Base-by-base conservation (phyloP, 2,113 vertebrate genomes). In the Speoplatyrhinus poulsoni region DNA sequence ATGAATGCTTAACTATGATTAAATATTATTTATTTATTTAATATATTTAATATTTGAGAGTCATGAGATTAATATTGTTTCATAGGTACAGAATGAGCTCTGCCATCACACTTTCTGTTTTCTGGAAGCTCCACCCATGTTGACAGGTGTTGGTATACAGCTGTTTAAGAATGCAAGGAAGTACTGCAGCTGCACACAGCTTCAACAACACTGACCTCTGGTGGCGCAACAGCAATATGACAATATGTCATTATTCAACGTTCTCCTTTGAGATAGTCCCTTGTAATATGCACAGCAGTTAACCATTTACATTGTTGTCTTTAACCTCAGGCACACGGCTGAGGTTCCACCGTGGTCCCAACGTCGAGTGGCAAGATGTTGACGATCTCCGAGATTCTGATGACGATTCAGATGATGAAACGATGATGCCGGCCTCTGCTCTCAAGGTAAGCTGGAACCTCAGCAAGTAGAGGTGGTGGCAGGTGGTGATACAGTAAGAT, bases 301-400 rank as follows among this genome's bases (percentile, higher is more conserved):
- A 59, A 69, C 26, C 8, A 16, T 41, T 65, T 46, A n/a, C 48
- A 63, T 64, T 77, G 56, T 62, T 59, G 1, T 76, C 19, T 65
- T 79, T 68, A 76, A 74, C 74, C 10, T 65, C 65, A 99, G 97
- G 97, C 86, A 96, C 98, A 69, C 95, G 96, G 70, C 87, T 99
- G 57, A 96, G 96, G 81, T 98, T 99, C 91, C 96, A 98, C 80
- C 95, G 95, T 87, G 96, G 96, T 69, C 90, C 73, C 75, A 95
- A 92, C 82, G 94, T 95, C 62, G 94, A 96, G 65, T 99, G 98
- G 98, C 95, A 97, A 82, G 95, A 98, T 46, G 95, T 93, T 11
- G 98, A 98, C 84, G 96, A 99, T 65, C 94, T 98, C 69, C 83
- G 90, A 69, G 94, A 95, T 79, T 91, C 91, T 4, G 92, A 95